These are phyloP conservation scores for Oscheius sp. DNA, from an alignment of 2,888 invertebrate genomes.

Conservation along the genomic window DNA sequence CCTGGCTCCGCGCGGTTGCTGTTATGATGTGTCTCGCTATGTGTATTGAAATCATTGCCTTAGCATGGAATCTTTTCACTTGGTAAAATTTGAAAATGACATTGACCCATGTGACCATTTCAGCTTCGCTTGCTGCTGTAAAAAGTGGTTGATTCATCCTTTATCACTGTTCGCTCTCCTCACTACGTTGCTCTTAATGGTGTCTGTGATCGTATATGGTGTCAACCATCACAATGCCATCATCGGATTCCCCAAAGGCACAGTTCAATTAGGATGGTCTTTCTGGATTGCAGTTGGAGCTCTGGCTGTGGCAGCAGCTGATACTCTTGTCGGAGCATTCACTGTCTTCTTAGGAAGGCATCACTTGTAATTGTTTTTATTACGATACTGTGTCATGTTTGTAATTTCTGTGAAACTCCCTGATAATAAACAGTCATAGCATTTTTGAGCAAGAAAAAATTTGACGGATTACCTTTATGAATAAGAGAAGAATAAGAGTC, in stretches of 20 bases:
- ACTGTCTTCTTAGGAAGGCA: conserved; percentile 53
- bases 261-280: conserved; percentile 49
- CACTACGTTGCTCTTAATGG: conserved; percentile 42
- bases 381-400: background rate
- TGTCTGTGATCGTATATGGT: conserved; percentile 51
- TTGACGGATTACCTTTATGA: no score
- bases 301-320: conserved; percentile 45
- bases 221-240: conserved; percentile 3
- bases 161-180: conserved; percentile 53
- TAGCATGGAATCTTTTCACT: conserved; percentile 51
- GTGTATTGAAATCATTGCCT: conserved; percentile 44
- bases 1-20: conserved; percentile 33
- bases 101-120: conserved; percentile 2
- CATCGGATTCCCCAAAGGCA: background rate
- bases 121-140: conserved; percentile 54
- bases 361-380: conserved; percentile 14
- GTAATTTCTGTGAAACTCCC: conserved; percentile 1
- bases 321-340: conserved; percentile 47
- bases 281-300: conserved; percentile 58
- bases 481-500: no score
- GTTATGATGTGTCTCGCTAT: conserved; percentile 46
- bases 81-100: conserved; percentile 28
- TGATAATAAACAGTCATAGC: background rate
- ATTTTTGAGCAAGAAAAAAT: no score
- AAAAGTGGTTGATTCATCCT: conserved; percentile 58